phyloP scores from a whole-genome alignment of 2,888 invertebrate genomes.

The Thecophora atra region DNA sequence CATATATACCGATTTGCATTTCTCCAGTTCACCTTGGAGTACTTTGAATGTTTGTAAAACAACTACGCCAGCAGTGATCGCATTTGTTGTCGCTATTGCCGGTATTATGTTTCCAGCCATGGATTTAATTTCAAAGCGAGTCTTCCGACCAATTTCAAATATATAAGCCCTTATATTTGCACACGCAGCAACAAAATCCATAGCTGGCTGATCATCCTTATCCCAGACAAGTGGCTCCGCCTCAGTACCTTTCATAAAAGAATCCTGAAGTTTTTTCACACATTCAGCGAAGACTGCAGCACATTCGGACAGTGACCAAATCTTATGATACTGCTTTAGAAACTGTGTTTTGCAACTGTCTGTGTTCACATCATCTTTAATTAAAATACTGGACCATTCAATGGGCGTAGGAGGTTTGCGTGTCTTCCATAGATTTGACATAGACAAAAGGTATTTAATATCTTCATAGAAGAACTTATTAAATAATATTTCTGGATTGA shows the following conservation, averaged over 20 bases:
- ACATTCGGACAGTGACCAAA: slow-evolving; percentile 84
- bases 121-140: slow-evolving; percentile 94
- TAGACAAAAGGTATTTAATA: slow-evolving; percentile 90
- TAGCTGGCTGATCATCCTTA: slow-evolving; percentile 91
- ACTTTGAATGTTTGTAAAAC: slow-evolving; percentile 87
- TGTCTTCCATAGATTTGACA: slow-evolving; percentile 96
- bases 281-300: slow-evolving; percentile 76
- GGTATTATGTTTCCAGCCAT: slow-evolving; percentile 99
- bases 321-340: slow-evolving; percentile 75
- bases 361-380: slow-evolving; percentile 50
- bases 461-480: slow-evolving; percentile 94
- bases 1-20: slow-evolving; percentile 81
- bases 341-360: slow-evolving; percentile 51
- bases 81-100: slow-evolving; percentile 98
- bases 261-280: slow-evolving; percentile 72
- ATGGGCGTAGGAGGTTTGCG: slow-evolving; percentile 86
- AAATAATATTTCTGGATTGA: slow-evolving; percentile 86
- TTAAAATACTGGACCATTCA: slow-evolving; percentile 74
- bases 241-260: slow-evolving; percentile 68
- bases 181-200: slow-evolving; percentile 97
- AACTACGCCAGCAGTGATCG: slow-evolving; percentile 95
- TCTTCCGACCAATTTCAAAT: slow-evolving; percentile 87
- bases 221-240: slow-evolving; percentile 84
- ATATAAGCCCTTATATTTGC: slow-evolving; percentile 92
- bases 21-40: slow-evolving; percentile 72